Evolutionary conservation across 2,797 vertebrate genomes (phyloP).

Genomic region (Crocidura indochinensis): DNA sequence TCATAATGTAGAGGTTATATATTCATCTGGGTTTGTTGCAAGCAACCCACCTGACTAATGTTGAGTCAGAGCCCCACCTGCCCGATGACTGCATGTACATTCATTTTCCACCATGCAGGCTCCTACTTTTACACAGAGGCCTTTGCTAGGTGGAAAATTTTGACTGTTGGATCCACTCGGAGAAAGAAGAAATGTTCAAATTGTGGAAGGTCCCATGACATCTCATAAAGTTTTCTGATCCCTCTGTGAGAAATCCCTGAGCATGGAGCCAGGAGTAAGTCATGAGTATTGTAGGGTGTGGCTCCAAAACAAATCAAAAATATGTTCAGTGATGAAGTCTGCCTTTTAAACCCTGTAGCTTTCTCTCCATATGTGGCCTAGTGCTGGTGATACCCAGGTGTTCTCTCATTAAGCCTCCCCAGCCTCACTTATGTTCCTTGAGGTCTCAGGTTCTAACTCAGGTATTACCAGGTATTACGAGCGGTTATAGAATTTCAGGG

Average conservation of each 20-base stretch:
- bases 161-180: conserved; percentile 20
- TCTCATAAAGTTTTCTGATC: no score
- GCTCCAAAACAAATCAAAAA: no score
- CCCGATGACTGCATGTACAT: conserved; percentile 6
- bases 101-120: conserved; percentile 34
- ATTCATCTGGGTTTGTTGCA: conserved; percentile 18
- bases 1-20: neutral
- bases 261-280: no score
- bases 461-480: neutral
- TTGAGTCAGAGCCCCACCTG: conserved; percentile 47
- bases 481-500: neutral
- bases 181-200: neutral
- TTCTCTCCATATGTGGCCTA: neutral
- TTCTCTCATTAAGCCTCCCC: neutral
- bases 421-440: neutral
- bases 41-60: neutral
- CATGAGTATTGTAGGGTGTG: no score
- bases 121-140: conserved; percentile 7
- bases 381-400: neutral
- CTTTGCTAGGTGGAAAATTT: conserved; percentile 45
- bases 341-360: conserved; percentile 7
- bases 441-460: neutral
- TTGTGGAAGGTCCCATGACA: no score
- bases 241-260: no score
- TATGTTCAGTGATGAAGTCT: neutral